Conservation (phyloP, 2,888 invertebrate species). For the Choreutis nemorana region DNA sequence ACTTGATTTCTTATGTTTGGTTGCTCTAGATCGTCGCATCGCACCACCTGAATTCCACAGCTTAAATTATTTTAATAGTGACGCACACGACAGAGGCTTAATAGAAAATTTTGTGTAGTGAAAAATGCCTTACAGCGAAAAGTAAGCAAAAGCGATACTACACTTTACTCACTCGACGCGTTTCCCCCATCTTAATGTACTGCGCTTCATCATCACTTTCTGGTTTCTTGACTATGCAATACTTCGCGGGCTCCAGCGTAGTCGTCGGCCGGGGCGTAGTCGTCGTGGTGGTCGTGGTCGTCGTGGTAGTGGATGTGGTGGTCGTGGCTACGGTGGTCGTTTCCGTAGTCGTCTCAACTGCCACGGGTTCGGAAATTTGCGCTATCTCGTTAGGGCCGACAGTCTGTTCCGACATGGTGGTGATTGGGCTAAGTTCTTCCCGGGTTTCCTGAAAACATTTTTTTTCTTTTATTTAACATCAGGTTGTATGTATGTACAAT, state of each 20-base stretch:
- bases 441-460: constrained; percentile 32
- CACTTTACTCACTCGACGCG: constrained; percentile 79
- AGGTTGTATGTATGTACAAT: too few relatives aligned
- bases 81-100: too few relatives aligned
- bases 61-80: too few relatives aligned
- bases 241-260: constrained; percentile 68
- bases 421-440: constrained; percentile 43
- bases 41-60: too few relatives aligned
- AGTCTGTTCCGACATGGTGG: constrained; percentile 55
- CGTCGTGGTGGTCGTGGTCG: constrained; percentile 41
- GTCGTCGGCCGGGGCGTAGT: constrained; percentile 67
- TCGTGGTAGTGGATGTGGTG: constrained; percentile 48
- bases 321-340: constrained; percentile 28
- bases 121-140: too few relatives aligned
- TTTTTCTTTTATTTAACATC: too few relatives aligned
- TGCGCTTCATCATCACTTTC: constrained; percentile 78
- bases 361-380: constrained; percentile 48
- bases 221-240: constrained; percentile 84
- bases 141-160: too few relatives aligned
- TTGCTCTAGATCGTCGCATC: too few relatives aligned
- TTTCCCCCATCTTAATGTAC: constrained; percentile 85
- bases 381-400: constrained; percentile 43
- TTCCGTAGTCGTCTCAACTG: constrained; percentile 31
- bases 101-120: too few relatives aligned
- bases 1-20: too few relatives aligned